phyloP scores from a whole-genome alignment of 2,797 vertebrate genomes.

The Selene dorsalis region DNA sequence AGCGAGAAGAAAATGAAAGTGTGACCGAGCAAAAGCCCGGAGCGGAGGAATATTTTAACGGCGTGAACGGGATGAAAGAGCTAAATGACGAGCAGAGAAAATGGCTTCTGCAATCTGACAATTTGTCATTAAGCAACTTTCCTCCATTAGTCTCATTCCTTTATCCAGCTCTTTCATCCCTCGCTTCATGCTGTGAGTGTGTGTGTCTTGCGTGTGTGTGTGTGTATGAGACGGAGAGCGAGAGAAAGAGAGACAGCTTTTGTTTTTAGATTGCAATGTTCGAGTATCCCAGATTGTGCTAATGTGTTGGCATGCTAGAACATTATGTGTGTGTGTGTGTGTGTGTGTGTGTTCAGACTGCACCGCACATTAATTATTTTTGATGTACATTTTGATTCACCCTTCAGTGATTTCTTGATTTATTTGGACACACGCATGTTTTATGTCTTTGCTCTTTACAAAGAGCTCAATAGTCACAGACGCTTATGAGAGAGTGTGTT shows the following conservation, averaged over 20 bases:
- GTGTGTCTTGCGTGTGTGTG: conserved; percentile 7
- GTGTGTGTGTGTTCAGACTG: conserved; percentile 32
- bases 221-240: neutral
- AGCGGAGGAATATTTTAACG: conserved; percentile 59
- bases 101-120: conserved; percentile 67
- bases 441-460: conserved; percentile 13
- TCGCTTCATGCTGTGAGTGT: conserved; percentile 20
- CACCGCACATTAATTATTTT: conserved; percentile 28
- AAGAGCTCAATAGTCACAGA: conserved; percentile 12
- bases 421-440: conserved; percentile 17
- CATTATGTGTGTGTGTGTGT: conserved; percentile 38
- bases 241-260: conserved; percentile 33
- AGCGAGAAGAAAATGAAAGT: conserved; percentile 42
- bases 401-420: conserved; percentile 5
- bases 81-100: conserved; percentile 60
- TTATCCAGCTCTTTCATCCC: conserved; percentile 57
- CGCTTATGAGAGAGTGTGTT: conserved; percentile 12
- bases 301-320: conserved; percentile 57
- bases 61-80: conserved; percentile 54
- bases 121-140: conserved; percentile 72
- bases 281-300: conserved; percentile 58
- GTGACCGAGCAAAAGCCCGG: conserved; percentile 54
- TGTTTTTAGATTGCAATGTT: conserved; percentile 59
- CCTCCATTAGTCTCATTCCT: conserved; percentile 62
- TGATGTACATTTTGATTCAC: conserved; percentile 21